phyloP scores from a whole-genome alignment of 2,113 vertebrate genomes.

The Lates calcarifer region DNA sequence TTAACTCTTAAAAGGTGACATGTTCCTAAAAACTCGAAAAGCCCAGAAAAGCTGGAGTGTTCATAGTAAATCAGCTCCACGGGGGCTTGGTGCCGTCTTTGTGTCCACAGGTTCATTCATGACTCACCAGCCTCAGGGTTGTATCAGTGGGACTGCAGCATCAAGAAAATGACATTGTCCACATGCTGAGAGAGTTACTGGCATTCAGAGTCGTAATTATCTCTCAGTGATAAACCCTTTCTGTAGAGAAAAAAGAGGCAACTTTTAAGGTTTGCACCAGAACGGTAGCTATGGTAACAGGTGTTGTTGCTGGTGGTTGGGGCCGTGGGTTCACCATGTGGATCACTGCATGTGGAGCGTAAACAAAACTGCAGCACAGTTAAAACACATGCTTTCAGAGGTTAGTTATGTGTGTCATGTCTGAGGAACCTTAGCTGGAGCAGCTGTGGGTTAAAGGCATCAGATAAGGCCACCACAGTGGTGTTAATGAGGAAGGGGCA shows the following conservation, averaged over 20 bases:
- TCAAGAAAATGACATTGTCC: slow-evolving; percentile 7
- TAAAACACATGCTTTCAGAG: too few species aligned
- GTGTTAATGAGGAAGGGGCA: too few species aligned
- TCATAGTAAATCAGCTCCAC: background rate
- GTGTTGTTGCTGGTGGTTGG: background rate
- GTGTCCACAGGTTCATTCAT: background rate
- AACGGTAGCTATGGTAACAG: slow-evolving; percentile 13
- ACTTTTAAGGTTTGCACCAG: background rate
- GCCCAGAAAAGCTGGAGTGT: background rate
- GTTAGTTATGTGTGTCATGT: too few species aligned
- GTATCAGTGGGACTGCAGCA: background rate
- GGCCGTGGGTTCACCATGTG: too few species aligned
- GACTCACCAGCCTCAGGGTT: slow-evolving; percentile 2
- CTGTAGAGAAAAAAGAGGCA: background rate
- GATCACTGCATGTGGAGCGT: too few species aligned
- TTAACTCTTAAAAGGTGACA: background rate
- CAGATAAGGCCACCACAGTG: too few species aligned
- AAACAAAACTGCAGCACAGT: too few species aligned
- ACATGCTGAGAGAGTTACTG: background rate
- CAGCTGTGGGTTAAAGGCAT: too few species aligned
- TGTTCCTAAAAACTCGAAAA: background rate
- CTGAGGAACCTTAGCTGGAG: too few species aligned
- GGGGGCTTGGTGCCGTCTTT: too few species aligned
- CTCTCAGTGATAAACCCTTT: background rate
- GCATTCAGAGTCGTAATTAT: background rate